Base-by-base conservation (phyloP, 2,888 invertebrate species). In the Anthrax anthrax region DNA sequence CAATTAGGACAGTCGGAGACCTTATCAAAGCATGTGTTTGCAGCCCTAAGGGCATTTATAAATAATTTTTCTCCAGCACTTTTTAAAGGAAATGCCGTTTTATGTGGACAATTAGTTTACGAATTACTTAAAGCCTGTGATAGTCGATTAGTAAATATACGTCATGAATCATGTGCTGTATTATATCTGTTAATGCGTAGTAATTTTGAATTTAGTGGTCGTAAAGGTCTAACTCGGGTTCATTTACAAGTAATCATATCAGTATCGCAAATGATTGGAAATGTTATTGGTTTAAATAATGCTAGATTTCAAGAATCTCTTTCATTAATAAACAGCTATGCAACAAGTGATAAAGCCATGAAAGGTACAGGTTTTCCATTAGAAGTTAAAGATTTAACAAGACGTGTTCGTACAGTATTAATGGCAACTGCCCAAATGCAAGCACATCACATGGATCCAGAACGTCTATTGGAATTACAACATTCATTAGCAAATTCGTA, bases 211-310 rank as follows among this genome's bases (percentile, higher is more conserved):
- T 89, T 87, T 62, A 85, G 84, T 41, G 76, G 80, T 44, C 77
- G 84, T 37, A 85, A 85, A 54, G 85, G 84, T 48, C 73, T 94
- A 51, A 92, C 89, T 1, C 72, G 94, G 52, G 91, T 94, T 1
- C 92, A 92, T 60, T 70, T 91, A 42, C 91, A 92, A 77, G 90
- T 94, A 32, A 94, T 95, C 52, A 92, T 96, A 58, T 90, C 94
- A 0, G 90, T 96, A 14, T 95, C 95, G 0, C 87, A 92, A 67
- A 79, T 96, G 69, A 77, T 94, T 51, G 92, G 94, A 48, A 88
- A 84, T 58, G 82, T 90, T 6, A 83, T 86, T n/a, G 86, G 86
- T 4, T 70, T 91, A 53, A 92, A 92, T 69, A 92, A 90, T 67
- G 82, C 88, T n/a, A 77, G 91, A 39, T 94, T 96, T 67, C 91